Conservation (phyloP, 2,888 invertebrate genomes). For the Andrena fulva region DNA sequence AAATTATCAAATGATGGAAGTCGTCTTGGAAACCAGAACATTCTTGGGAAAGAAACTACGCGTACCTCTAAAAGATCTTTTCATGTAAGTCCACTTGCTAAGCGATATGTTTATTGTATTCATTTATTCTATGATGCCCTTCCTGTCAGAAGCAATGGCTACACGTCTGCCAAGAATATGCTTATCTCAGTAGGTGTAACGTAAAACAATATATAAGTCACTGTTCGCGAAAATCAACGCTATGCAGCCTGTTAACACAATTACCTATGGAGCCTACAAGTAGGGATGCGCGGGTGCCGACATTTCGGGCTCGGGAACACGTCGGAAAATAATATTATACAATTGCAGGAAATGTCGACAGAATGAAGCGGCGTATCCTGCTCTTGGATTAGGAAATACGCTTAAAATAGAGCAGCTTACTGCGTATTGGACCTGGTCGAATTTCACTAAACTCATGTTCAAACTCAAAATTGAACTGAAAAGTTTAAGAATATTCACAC, state of each 20-base stretch:
- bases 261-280: too few species aligned
- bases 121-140: not conserved
- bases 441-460: slow-evolving; percentile 78
- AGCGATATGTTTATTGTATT: not conserved
- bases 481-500: slow-evolving; percentile 87
- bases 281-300: too few species aligned
- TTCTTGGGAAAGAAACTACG: slow-evolving; percentile 85
- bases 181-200: not conserved
- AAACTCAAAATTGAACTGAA: slow-evolving; percentile 86
- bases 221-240: too few species aligned
- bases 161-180: not conserved
- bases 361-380: slow-evolving; percentile 90
- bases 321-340: too few species aligned
- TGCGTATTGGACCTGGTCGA: slow-evolving; percentile 88
- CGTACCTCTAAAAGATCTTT: slow-evolving; percentile 86
- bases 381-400: slow-evolving; percentile 90
- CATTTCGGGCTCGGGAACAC: too few species aligned
- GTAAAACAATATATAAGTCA: too few species aligned
- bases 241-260: too few species aligned
- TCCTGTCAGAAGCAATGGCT: not conserved
- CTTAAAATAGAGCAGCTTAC: slow-evolving; percentile 89
- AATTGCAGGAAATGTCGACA: slow-evolving; percentile 89
- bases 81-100: slow-evolving; percentile 83
- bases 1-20: slow-evolving; percentile 88
- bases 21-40: slow-evolving; percentile 87